Evolutionary conservation across 2,888 invertebrate species (phyloP).

Genomic region (Sphaerolaimus hirsutus): DNA sequence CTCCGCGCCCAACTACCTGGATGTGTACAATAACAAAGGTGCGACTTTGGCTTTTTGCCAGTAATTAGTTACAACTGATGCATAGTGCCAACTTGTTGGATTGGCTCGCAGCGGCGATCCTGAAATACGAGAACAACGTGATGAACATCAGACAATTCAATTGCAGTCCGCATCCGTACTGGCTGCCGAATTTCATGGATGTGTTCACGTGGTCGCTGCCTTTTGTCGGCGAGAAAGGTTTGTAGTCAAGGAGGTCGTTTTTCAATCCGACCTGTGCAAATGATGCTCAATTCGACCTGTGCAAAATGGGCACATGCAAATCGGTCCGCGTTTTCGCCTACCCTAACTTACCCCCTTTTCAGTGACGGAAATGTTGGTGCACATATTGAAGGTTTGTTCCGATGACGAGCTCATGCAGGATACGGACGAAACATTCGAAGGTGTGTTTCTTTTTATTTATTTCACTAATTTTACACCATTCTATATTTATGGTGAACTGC

Average conservation of each 20-base stretch:
- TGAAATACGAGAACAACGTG: slow-evolving; percentile 99
- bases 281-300: slow-evolving; percentile 4
- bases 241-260: slow-evolving; percentile 7
- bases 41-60: too few species aligned
- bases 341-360: too few species aligned
- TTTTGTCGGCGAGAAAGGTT: slow-evolving; percentile 87
- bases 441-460: too few species aligned
- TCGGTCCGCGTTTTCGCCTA: too few species aligned
- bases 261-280: neutral
- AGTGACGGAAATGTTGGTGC: slow-evolving; percentile 98
- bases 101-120: slow-evolving; percentile 55
- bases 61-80: too few species aligned
- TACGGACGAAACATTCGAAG: slow-evolving; percentile 87
- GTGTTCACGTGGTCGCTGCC: slow-evolving; percentile 99
- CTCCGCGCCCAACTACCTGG: slow-evolving; percentile 97
- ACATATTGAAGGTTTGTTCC: slow-evolving; percentile 95
- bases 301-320: too few species aligned
- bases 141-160: slow-evolving; percentile 99
- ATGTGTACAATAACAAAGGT: slow-evolving; percentile 97
- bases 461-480: too few species aligned
- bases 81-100: too few species aligned
- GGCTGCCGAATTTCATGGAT: slow-evolving; percentile 99
- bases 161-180: slow-evolving; percentile 97
- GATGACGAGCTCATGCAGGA: slow-evolving; percentile 94
- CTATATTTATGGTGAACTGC: too few species aligned